Conservation (phyloP, 2,113 vertebrate species). For the Tympanuchus pallidicinctus region DNA sequence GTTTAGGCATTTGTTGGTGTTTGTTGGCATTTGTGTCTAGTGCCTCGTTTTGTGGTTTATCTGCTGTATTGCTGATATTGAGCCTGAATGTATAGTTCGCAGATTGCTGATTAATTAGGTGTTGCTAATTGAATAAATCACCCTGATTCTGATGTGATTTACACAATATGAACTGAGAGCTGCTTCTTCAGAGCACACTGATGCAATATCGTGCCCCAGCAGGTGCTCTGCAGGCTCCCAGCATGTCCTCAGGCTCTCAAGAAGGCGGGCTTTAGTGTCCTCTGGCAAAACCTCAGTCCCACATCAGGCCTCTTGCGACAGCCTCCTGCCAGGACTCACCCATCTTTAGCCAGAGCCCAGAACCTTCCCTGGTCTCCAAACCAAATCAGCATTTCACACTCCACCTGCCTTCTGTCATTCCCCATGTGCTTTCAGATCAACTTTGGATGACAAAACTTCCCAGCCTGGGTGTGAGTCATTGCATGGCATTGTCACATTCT, state of each 20-base stretch:
- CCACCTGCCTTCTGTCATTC: background rate
- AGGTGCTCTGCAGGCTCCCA: fast-evolving
- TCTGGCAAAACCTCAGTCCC: background rate
- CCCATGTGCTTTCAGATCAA: background rate
- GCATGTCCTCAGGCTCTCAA: fast-evolving
- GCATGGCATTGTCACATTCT: background rate
- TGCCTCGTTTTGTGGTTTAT: background rate
- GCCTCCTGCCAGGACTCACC: background rate
- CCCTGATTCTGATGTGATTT: background rate
- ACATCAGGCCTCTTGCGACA: background rate
- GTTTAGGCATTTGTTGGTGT: background rate
- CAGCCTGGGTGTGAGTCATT: background rate
- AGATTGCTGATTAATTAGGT: background rate
- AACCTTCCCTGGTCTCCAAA: background rate
- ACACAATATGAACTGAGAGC: background rate
- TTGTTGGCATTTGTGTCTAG: background rate
- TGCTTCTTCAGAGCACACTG: background rate
- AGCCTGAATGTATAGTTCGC: background rate
- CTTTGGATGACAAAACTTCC: background rate
- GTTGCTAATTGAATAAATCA: background rate
- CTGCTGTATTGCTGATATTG: background rate
- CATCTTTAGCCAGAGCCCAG: background rate
- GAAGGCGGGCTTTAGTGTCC: fast-evolving
- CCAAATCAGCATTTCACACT: background rate
- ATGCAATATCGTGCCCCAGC: background rate